Conservation (phyloP, 1,140 invertebrate genomes). For the Caenorhabditis tropicalis region DNA sequence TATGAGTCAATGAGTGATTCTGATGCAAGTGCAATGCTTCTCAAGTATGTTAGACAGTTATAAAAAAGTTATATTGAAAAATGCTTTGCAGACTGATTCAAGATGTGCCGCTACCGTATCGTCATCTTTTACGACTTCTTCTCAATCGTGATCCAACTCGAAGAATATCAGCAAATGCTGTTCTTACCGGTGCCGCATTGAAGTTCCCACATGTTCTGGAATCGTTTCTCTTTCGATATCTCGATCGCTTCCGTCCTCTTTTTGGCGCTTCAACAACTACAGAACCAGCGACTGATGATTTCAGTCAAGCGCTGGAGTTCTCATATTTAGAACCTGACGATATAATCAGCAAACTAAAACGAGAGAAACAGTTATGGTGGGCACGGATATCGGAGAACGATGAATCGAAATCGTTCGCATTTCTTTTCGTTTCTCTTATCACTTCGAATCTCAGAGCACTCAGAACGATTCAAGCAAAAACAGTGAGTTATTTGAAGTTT, state of each 20-base stretch:
- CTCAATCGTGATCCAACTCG: slow-evolving; percentile 57
- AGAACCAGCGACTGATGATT: not conserved
- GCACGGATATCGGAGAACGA: slow-evolving; percentile 56
- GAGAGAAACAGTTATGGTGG: slow-evolving; percentile 59
- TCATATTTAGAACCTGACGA: slow-evolving; percentile 61
- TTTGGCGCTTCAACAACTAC: not conserved
- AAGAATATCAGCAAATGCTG: slow-evolving; percentile 61
- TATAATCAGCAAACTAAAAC: slow-evolving; percentile 66
- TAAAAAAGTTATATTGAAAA: slow-evolving; percentile 28
- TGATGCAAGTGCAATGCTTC: not conserved
- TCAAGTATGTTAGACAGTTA: not conserved
- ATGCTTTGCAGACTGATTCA: slow-evolving; percentile 48
- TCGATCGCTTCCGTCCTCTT: slow-evolving; percentile 60
- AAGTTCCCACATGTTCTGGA: slow-evolving; percentile 65
- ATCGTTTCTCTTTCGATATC: slow-evolving; percentile 63
- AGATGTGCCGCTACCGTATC: slow-evolving; percentile 60
- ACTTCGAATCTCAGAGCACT: slow-evolving; percentile 67
- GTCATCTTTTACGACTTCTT: slow-evolving; percentile 54
- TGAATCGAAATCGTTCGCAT: slow-evolving; percentile 50
- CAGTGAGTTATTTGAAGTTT: slow-evolving; percentile 58
- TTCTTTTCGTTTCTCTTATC: slow-evolving; percentile 67
- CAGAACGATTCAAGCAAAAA: slow-evolving; percentile 63
- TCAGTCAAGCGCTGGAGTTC: slow-evolving; percentile 25
- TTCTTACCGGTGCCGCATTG: slow-evolving; percentile 44
- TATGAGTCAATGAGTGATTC: slow-evolving; percentile 51